A percentile compares a stretch with the other conserved stretches of the same genome.
These are phyloP conservation scores for Malthinus flaveolus DNA, from an alignment of 2,888 invertebrate species.

Conservation along the genomic window DNA sequence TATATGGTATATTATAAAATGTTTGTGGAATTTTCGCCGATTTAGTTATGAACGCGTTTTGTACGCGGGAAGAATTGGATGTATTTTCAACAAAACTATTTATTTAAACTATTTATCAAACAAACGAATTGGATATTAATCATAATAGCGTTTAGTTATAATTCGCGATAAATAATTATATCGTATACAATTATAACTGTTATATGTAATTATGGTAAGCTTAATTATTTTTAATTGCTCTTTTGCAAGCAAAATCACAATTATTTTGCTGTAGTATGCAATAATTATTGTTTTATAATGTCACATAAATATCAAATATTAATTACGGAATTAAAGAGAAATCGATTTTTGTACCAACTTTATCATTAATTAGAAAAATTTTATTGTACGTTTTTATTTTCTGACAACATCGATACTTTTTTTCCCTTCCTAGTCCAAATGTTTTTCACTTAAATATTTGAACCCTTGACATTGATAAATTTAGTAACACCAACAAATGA, in stretches of 20 bases:
- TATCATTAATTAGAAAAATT: neutral
- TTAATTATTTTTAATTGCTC: constrained; percentile 21
- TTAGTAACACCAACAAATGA: constrained; percentile 19
- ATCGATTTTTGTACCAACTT: neutral
- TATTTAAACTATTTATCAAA: constrained; percentile 15
- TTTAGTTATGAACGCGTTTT: neutral
- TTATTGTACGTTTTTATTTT: neutral
- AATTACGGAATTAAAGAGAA: neutral
- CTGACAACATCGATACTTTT: neutral
- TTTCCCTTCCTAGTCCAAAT: neutral
- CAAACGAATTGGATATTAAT: constrained; percentile 25
- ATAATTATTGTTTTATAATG: constrained; percentile 6
- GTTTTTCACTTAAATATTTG: constrained; percentile 18
- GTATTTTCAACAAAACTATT: constrained; percentile 12
- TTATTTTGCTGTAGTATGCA: constrained; percentile 14
- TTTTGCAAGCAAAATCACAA: constrained; percentile 2
- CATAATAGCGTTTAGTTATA: constrained; percentile 20
- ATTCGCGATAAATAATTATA: constrained; percentile 19
- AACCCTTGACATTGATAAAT: constrained; percentile 22
- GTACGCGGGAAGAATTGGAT: constrained; percentile 8
- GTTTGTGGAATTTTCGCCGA: neutral
- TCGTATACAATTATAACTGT: constrained; percentile 23
- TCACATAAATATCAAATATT: constrained; percentile 4
- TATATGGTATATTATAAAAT: no score
- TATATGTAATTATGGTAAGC: constrained; percentile 23